Evolutionary conservation across 2,797 vertebrate species (phyloP), one percentile per base, ranked within the genome.

Genomic region (Fistularia tabacaria): DNA sequence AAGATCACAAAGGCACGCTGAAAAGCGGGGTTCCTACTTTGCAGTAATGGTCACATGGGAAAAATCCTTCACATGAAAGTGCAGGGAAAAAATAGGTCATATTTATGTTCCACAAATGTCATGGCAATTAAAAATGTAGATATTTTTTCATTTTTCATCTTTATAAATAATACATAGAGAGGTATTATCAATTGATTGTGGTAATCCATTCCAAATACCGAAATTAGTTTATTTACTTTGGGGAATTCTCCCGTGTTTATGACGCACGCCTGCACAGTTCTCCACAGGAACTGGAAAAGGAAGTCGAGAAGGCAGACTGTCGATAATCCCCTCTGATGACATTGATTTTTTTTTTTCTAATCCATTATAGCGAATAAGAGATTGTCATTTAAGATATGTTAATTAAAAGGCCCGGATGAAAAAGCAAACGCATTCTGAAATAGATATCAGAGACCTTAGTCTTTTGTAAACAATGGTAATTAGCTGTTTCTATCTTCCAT

Each of bases 101-200:
- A 80, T 81, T 75, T 79, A 82, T 82, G 74, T 80, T 81, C 82
- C 83, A 84, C 60, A 80, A 77, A 77, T 83, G 74, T 77, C 73
- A 73, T 39, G 51, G 64, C 72, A 81, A 84, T 82, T 84, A 79
- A 80, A 84, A 82, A 81, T 80, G 72, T 57, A 85, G 73, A 82
- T 80, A 69, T 73, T 65, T 77, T 67, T 77, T 53, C 25, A 44
- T 54, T 53, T 88, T 83, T 69, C 52, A 73, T 77, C 60, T 59
- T 69, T 71, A 85, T 90, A 84, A 92, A 92, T 91, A 88, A 92
- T 90, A 59, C 69, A 92, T 72, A 64, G 56, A 2, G 71, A 77
- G 72, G 83, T 74, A 92, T 89, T 86, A 89, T 88, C 84, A 90
- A 92, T 89, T 90, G 88, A 91, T 85, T 75, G 57, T 56, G 58